Percentiles rank a stretch among this genome's conserved stretches.
Evolutionary conservation across 1,140 invertebrate species (phyloP).

Genomic region (Pseudomyrmex pallidus): DNA sequence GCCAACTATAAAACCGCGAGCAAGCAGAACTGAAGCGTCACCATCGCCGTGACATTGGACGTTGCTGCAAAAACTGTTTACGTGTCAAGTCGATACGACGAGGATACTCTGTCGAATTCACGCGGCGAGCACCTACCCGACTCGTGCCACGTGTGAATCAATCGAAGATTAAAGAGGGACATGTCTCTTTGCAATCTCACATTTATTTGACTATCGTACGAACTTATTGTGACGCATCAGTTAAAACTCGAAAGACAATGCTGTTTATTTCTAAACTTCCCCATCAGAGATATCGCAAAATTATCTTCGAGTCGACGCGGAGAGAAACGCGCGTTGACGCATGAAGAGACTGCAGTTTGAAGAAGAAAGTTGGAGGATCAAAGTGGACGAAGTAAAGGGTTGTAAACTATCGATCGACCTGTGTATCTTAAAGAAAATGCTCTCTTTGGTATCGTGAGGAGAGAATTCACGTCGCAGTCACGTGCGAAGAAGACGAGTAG

Average conservation of each 20-base stretch:
- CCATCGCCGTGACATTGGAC: constrained; percentile 67
- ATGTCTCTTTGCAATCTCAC: not conserved
- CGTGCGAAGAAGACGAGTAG: constrained; percentile 49
- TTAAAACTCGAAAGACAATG: not conserved
- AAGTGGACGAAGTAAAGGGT: constrained; percentile 14
- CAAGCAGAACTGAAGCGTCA: constrained; percentile 22
- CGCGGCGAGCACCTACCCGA: not conserved
- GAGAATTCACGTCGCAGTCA: constrained; percentile 56
- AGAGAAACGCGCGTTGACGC: not conserved
- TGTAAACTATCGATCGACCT: constrained; percentile 61
- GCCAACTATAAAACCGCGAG: constrained; percentile 28
- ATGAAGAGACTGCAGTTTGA: not conserved
- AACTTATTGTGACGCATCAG: not conserved
- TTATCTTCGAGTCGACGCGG: constrained; percentile 6
- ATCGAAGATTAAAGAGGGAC: not conserved
- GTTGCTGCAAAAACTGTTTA: constrained; percentile 58
- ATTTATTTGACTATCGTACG: not conserved
- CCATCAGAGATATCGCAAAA: not conserved
- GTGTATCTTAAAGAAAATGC: constrained; percentile 60
- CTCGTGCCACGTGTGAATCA: constrained; percentile 14
- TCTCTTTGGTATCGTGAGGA: constrained; percentile 34
- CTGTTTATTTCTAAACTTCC: not conserved
- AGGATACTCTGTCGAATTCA: constrained; percentile 2
- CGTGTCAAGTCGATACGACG: not conserved
- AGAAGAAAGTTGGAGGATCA: not conserved